These are phyloP conservation scores for Mechanitis messenoides DNA, from an alignment of 2,888 invertebrate genomes.

Conservation along the genomic window DNA sequence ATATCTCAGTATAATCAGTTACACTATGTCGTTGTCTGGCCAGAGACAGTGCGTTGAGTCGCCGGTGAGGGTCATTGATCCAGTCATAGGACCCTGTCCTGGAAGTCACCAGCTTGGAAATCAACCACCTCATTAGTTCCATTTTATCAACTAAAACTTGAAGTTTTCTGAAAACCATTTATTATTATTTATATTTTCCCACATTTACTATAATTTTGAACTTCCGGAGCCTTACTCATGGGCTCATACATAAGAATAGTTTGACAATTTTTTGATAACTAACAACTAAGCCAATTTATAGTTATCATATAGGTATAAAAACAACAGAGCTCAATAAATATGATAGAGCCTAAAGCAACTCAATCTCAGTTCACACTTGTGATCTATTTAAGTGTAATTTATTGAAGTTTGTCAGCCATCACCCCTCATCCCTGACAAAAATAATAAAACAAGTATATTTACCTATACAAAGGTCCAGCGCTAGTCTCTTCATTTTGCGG, in stretches of 20 bases:
- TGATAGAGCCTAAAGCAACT: neutral
- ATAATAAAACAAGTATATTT: constrained; percentile 22
- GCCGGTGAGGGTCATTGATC: constrained; percentile 39
- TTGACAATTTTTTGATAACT: too few relatives aligned
- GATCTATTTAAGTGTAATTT: too few relatives aligned
- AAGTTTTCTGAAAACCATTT: constrained; percentile 43
- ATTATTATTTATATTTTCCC: too few relatives aligned
- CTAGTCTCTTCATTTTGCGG: constrained; percentile 29
- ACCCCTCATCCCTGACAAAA: too few relatives aligned
- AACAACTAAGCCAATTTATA: too few relatives aligned
- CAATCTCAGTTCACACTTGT: too few relatives aligned
- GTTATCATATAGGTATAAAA: too few relatives aligned
- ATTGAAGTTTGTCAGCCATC: too few relatives aligned
- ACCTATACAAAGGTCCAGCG: constrained; percentile 44
- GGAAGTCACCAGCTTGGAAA: constrained; percentile 41
- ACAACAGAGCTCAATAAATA: neutral
- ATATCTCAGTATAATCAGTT: neutral
- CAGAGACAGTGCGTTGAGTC: constrained; percentile 36
- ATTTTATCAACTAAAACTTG: constrained; percentile 41
- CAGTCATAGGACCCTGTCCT: constrained; percentile 47
- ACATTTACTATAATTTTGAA: too few relatives aligned
- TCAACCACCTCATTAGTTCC: constrained; percentile 52
- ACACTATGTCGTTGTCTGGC: constrained; percentile 31
- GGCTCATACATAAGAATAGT: too few relatives aligned
- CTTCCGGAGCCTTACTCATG: too few relatives aligned